phyloP scores from a whole-genome alignment of 2,888 invertebrate genomes.

The Drosophila lutescens region DNA sequence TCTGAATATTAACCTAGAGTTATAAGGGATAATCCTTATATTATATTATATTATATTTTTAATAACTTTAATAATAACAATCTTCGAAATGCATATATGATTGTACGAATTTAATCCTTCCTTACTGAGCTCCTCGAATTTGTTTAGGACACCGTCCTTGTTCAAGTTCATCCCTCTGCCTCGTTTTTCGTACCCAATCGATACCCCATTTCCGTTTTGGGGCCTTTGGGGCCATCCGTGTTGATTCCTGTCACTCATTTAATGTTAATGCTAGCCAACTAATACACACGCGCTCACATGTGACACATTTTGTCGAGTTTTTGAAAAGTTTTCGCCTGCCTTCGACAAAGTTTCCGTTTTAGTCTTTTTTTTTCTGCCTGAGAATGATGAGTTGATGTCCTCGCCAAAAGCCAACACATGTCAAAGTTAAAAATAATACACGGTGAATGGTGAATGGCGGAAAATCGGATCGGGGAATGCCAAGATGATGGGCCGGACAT shows the following conservation, averaged over 20 bases:
- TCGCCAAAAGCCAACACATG: slow-evolving; percentile 71
- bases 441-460: slow-evolving; percentile 24
- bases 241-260: slow-evolving; percentile 71
- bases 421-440: slow-evolving; percentile 77
- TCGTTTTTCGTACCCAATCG: slow-evolving; percentile 19
- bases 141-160: background rate
- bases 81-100: no score
- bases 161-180: background rate
- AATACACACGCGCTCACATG: slow-evolving; percentile 43
- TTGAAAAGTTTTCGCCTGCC: slow-evolving; percentile 63
- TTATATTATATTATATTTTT: no score
- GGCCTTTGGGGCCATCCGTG: slow-evolving; percentile 24
- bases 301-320: slow-evolving; percentile 71
- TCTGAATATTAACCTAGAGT: no score
- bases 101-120: no score
- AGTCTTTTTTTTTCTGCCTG: slow-evolving; percentile 31
- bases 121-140: no score
- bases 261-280: slow-evolving; percentile 67
- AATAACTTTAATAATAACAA: no score
- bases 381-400: slow-evolving; percentile 72
- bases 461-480: slow-evolving; percentile 12
- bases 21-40: no score
- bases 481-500: slow-evolving; percentile 34
- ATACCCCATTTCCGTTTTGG: slow-evolving; percentile 9
- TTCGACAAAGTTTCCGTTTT: slow-evolving; percentile 54